Base-by-base conservation (phyloP, 2,113 vertebrate species). In the Oreotrochilus melanogaster region DNA sequence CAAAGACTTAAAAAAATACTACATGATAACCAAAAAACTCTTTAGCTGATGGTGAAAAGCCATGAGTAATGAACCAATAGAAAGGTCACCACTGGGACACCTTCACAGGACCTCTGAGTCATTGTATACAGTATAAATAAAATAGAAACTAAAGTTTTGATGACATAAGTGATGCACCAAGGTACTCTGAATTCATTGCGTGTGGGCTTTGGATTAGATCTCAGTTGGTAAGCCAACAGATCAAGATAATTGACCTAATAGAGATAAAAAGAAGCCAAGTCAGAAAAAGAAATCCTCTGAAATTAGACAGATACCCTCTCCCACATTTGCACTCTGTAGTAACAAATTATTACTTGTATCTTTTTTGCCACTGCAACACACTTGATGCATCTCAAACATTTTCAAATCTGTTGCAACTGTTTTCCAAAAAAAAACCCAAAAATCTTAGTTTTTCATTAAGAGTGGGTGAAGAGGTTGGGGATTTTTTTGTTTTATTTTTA, bases 361-460 rank as follows among this genome's bases (percentile, higher is more conserved):
- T 6, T 75, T 65, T 73, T 54, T 47, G 27, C 28, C 71, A 19
- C 33, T 87, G 56, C 17, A 80, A 42, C 58, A 79, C 18, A 66
- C 14, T 33, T 28, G 21, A 61, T 5, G 9, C 8, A 61, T 80
- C 66, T 91, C 18, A 86, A 35, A 7, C 6, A 47, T 48, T 89
- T 82, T 22, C 21, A 88, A 43, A 51, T 47, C 18, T 88, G 21
- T 27, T 72, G 28, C 64, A 8, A 18, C 3, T 30, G 6, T n/a
- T 69, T 83, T 79, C 24, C 6, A 5, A 65, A 62, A 53, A 8
- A 39, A 39, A 37, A 37, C 7, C 27, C 7, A 5, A 65, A 62
- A 53, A 8, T 3, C 4, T 35, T 11, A 11, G 4, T 1, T 11
- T 8, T 72, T 51, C 60, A 1, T 14, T 60, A 22, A 8, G 10